These are phyloP conservation scores for Ceyx cyanopectus DNA, from an alignment of 2,113 vertebrate genomes.

Conservation along the genomic window DNA sequence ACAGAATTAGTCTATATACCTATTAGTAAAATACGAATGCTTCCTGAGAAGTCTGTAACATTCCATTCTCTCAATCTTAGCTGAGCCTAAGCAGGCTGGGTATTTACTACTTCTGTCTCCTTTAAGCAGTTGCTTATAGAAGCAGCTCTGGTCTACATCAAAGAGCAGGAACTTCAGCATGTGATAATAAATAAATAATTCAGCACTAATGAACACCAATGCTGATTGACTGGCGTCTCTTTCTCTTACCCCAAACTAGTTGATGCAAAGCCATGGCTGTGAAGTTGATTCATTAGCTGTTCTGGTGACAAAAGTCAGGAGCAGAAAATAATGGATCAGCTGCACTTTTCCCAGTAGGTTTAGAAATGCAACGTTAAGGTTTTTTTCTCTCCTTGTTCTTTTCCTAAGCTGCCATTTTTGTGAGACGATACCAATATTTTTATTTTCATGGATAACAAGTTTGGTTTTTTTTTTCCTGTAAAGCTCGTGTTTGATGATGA, in stretches of 20 bases:
- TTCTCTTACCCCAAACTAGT: background rate
- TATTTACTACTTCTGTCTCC: background rate
- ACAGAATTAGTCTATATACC: background rate
- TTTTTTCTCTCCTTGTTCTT: background rate
- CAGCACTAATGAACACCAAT: constrained; percentile 10
- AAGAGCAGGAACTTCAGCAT: constrained; percentile 17
- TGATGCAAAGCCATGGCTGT: background rate
- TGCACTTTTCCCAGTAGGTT: background rate
- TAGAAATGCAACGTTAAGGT: background rate
- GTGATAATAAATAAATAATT: constrained; percentile 13
- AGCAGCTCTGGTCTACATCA: constrained; percentile 57
- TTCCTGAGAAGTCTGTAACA: background rate
- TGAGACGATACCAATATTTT: background rate
- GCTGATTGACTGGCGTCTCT: background rate
- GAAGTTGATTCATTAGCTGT: background rate
- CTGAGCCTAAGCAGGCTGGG: background rate
- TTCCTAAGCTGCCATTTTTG: background rate
- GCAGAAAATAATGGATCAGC: background rate
- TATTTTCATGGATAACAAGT: background rate
- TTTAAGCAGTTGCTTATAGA: constrained; percentile 1
- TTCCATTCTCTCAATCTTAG: background rate
- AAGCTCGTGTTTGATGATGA: background rate
- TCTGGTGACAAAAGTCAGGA: background rate
- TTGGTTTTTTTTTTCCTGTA: background rate
- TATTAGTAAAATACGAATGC: background rate